Percentiles rank a stretch among this genome's conserved stretches.
These are phyloP conservation scores for Protobothrops mucrosquamatus DNA, from an alignment of 2,113 vertebrate genomes.

Conservation along the genomic window DNA sequence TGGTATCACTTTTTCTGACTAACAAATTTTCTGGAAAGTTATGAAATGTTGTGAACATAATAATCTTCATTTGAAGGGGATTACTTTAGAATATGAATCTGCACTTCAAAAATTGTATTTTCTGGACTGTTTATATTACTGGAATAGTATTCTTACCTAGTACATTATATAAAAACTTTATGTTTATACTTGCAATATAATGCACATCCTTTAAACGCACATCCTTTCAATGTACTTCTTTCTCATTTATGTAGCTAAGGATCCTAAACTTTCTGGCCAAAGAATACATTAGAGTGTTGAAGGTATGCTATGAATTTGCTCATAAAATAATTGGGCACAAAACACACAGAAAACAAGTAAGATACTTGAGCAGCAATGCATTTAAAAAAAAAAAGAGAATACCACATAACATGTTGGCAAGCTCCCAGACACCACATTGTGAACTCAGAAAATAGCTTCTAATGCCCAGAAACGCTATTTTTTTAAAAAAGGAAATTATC, in stretches of 20 bases:
- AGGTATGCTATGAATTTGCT: not conserved
- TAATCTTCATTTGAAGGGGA: not conserved
- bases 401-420: not conserved
- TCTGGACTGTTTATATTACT: not conserved
- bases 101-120: not conserved
- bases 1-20: not conserved
- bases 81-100: not conserved
- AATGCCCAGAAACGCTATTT: not conserved
- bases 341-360: not conserved
- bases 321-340: not conserved
- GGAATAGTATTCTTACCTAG: not conserved
- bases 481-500: not conserved
- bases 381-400: not conserved
- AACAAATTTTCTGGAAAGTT: not conserved
- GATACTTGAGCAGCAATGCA: not conserved
- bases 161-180: not conserved
- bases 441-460: not conserved
- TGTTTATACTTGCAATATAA: not conserved
- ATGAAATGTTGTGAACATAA: not conserved
- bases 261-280: not conserved
- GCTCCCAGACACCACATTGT: not conserved
- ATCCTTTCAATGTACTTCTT: not conserved
- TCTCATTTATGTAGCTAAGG: not conserved
- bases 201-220: not conserved
- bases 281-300: not conserved